phyloP scores from a whole-genome alignment of 1,140 invertebrate genomes.

The Lucilia cuprina region DNA sequence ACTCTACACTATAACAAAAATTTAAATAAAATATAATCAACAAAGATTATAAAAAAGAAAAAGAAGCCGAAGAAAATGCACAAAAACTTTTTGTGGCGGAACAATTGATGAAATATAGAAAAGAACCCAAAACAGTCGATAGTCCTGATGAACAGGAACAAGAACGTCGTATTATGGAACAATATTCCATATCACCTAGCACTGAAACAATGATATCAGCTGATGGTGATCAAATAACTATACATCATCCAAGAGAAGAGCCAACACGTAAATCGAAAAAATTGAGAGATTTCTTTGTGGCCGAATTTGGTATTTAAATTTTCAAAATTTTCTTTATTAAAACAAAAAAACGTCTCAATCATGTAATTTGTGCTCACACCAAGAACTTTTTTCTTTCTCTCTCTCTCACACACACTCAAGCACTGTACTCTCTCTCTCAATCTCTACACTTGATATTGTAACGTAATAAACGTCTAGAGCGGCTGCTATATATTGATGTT shows the following conservation, averaged over 20 bases:
- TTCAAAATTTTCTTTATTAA: neutral
- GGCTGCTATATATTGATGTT: neutral
- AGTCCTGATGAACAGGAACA: constrained; percentile 52
- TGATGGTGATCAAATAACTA: constrained; percentile 60
- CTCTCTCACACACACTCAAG: neutral
- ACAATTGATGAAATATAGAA: constrained; percentile 47
- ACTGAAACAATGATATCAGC: constrained; percentile 60
- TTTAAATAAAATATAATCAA: neutral
- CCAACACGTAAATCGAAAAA: constrained; percentile 52
- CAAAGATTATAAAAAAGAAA: constrained; percentile 60
- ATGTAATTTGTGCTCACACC: neutral
- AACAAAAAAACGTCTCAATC: neutral
- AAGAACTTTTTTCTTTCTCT: neutral
- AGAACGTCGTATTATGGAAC: constrained; percentile 55
- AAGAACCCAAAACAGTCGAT: constrained; percentile 41
- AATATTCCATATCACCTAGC: constrained; percentile 58
- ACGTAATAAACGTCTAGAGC: neutral
- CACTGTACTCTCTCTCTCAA: neutral
- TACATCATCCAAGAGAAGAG: constrained; percentile 59
- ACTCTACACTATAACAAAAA: neutral
- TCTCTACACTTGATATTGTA: neutral
- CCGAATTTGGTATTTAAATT: constrained; percentile 57
- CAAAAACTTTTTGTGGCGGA: constrained; percentile 60
- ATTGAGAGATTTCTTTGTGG: constrained; percentile 62
- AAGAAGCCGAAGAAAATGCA: constrained; percentile 61